phyloP scores from a whole-genome alignment of 2,113 vertebrate species.

The Gymnorhina tibicen region DNA sequence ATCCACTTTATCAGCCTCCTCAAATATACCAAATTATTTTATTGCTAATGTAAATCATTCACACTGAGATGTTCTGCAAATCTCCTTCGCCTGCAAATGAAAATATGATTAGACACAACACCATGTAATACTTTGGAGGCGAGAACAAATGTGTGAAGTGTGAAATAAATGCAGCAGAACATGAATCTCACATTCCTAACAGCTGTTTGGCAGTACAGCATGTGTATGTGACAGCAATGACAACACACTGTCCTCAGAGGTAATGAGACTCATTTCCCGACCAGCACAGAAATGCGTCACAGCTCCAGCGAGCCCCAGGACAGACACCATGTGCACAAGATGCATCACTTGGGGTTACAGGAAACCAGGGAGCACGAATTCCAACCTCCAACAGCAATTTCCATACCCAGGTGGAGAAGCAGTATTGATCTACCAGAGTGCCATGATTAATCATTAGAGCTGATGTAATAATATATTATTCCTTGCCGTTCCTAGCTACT shows the following conservation, averaged over 20 bases:
- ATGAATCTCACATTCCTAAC: background rate
- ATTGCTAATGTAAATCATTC: background rate
- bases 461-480: background rate
- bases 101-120: conserved; percentile 38
- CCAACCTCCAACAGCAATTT: background rate
- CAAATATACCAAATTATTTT: background rate
- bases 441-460: background rate
- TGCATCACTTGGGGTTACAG: background rate
- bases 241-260: background rate
- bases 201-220: conserved; percentile 40
- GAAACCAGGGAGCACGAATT: background rate
- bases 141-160: conserved; percentile 29
- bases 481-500: background rate
- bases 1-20: background rate
- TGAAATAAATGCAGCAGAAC: conserved; percentile 55
- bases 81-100: background rate
- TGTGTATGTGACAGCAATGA: conserved; percentile 16
- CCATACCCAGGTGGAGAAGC: background rate
- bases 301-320: background rate
- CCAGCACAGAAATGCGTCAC: background rate
- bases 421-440: background rate
- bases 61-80: background rate
- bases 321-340: background rate
- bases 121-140: background rate
- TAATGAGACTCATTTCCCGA: background rate